Evolutionary conservation across 2,113 vertebrate genomes (phyloP), one percentile per base, ranked within the genome.

Genomic region (Eudyptes chrysolophus): DNA sequence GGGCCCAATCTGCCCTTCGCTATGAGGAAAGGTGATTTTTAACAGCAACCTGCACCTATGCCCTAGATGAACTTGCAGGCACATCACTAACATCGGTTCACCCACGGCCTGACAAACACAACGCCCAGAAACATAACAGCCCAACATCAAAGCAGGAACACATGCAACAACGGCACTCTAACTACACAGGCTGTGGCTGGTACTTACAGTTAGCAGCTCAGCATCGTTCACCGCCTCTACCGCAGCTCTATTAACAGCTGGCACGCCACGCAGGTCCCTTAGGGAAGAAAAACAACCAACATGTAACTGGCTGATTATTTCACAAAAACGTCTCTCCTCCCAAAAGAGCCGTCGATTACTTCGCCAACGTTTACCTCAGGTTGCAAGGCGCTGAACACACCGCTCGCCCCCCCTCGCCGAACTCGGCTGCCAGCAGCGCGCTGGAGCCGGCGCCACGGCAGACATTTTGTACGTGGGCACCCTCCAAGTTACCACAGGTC

Each of bases 1-100:
- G 7, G 21, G 7, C 29, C 14, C 25, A 18, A 13, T 5, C 22
- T 24, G 5, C 30, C 55, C 22, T 58, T 38, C 1, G 0, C 8
- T 38, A 36, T 12, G 40, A 62, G 30, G 6, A 32, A 81, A 32
- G 6, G 9, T 1, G 22, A 9, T 42, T 61, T 13, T 4, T 60
- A 11, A 36, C n/a, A 72, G 34, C 46, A 60, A 11, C 7, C 27
- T 19, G 26, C 52, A 10, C 2, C 24, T 3, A 5, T 2, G 3
- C 1, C 3, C 32, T 11, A 18, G 17, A 13, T 2, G 1, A 18
- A 7, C 9, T 1, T 1, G 12, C 0, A 0, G 4, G 1, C 36
- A 32, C n/a, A 6, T 6, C 1, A 4, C 8, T 30, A 22, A 4
- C 12, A 4, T 2, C 1, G 8, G 8, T 2, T 38, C 34, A 13